phyloP scores from a whole-genome alignment of 1,140 invertebrate species.

The Papilio machaon region DNA sequence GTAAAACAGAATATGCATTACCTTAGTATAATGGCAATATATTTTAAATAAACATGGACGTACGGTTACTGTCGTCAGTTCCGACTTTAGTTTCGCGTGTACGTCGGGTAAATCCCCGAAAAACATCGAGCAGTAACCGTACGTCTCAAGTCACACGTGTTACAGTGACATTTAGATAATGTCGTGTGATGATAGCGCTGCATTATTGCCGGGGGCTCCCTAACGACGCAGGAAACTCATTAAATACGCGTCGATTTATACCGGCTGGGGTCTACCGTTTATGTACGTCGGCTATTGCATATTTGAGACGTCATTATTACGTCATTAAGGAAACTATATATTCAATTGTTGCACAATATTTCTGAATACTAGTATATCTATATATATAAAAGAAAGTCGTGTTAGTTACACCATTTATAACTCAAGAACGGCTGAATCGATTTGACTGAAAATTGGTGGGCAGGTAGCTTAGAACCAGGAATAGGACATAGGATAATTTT shows the following conservation, averaged over 20 bases:
- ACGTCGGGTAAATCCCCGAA: constrained; percentile 26
- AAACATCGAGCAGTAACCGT: constrained; percentile 24
- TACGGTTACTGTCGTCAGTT: neutral
- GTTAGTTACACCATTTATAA: too few relatives aligned
- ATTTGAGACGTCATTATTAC: constrained; percentile 33
- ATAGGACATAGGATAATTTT: too few relatives aligned
- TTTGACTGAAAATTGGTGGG: too few relatives aligned
- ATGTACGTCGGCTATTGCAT: constrained; percentile 38
- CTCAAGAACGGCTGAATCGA: too few relatives aligned
- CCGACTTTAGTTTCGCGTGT: constrained; percentile 3
- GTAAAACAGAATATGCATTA: neutral
- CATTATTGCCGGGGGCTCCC: constrained; percentile 71
- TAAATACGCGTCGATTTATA: constrained; percentile 76
- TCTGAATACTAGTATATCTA: neutral
- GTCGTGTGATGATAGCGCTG: constrained; percentile 70
- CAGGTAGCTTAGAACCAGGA: too few relatives aligned
- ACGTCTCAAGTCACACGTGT: constrained; percentile 36
- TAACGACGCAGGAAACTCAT: constrained; percentile 78
- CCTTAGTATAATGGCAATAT: neutral
- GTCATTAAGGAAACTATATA: neutral
- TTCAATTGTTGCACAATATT: neutral
- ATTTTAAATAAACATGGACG: neutral
- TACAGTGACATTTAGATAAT: constrained; percentile 57
- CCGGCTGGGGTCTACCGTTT: constrained; percentile 50
- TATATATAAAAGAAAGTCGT: too few relatives aligned